These are phyloP conservation scores for Eulithis testata DNA, from an alignment of 2,888 invertebrate species.

Conservation along the genomic window DNA sequence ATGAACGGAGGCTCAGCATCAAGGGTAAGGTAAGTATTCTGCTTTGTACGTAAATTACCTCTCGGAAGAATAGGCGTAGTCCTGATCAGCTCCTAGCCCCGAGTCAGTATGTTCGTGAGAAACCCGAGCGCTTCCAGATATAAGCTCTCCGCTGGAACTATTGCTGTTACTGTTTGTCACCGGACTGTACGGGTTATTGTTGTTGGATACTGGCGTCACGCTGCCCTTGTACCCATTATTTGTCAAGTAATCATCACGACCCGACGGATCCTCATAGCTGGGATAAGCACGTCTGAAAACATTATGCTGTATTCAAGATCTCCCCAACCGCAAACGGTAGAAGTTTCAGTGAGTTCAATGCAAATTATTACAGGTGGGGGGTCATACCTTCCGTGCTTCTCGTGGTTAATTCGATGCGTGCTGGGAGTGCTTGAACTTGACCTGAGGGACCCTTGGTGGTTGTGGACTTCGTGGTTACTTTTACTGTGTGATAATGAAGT, in stretches of 20 bases:
- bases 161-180: conserved; percentile 82
- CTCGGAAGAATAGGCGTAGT: conserved; percentile 89
- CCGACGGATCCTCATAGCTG: conserved; percentile 70
- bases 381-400: conserved; percentile 77
- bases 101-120: conserved; percentile 92
- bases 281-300: conserved; percentile 75
- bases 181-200: conserved; percentile 80
- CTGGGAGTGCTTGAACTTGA: conserved; percentile 85
- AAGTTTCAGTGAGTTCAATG: conserved; percentile 9
- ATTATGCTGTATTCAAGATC: conserved; percentile 44
- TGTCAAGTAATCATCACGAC: conserved; percentile 71
- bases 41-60: conserved; percentile 72
- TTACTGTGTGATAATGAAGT: conserved; percentile 67
- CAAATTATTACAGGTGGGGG: background rate
- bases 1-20: too few species aligned
- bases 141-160: conserved; percentile 81
- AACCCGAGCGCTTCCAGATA: conserved; percentile 82
- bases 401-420: conserved; percentile 81
- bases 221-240: conserved; percentile 77
- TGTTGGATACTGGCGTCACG: conserved; percentile 69
- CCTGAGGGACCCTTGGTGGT: conserved; percentile 84
- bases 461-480: conserved; percentile 66
- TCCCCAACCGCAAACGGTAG: conserved; percentile 36
- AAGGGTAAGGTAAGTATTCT: background rate
- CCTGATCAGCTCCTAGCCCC: conserved; percentile 90